Evolutionary conservation across 2,888 invertebrate species (phyloP).

Genomic region (Mamestra brassicae): DNA sequence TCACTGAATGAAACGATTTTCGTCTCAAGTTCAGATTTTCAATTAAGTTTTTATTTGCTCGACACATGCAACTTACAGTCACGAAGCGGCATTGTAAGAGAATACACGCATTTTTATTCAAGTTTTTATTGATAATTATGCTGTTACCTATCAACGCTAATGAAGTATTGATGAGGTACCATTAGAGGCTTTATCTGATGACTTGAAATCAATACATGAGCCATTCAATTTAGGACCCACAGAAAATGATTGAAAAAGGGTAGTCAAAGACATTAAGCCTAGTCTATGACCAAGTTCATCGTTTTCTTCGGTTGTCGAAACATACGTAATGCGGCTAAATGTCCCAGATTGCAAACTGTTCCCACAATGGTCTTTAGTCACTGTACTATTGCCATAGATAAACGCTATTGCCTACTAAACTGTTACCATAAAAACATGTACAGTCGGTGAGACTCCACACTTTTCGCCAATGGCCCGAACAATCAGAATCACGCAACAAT

Average conservation of each 20-base stretch:
- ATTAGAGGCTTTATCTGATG: constrained; percentile 1
- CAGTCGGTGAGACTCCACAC: constrained; percentile 16
- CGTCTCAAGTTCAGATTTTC: constrained; percentile 45
- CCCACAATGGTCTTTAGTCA: constrained; percentile 29
- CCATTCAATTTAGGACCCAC: too few species aligned
- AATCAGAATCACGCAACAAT: constrained; percentile 42
- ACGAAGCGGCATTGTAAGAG: constrained; percentile 26
- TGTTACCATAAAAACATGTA: constrained; percentile 26
- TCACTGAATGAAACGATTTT: constrained; percentile 14
- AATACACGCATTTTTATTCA: constrained; percentile 26
- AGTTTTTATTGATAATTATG: constrained; percentile 10
- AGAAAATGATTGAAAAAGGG: not conserved
- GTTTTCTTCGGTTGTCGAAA: constrained; percentile 3
- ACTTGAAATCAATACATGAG: too few species aligned
- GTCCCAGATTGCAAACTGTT: constrained; percentile 30
- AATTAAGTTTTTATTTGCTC: constrained; percentile 27
- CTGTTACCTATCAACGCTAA: constrained; percentile 11
- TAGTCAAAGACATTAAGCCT: too few species aligned
- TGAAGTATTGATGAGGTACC: not conserved
- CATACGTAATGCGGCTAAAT: not conserved
- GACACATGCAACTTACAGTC: constrained; percentile 30
- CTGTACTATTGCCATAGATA: constrained; percentile 12
- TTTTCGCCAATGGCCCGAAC: constrained; percentile 29
- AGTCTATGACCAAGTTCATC: not conserved
- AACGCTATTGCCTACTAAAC: constrained; percentile 22